Evolutionary conservation across 2,113 vertebrate genomes (phyloP).

Genomic region (Neofelis nebulosa): DNA sequence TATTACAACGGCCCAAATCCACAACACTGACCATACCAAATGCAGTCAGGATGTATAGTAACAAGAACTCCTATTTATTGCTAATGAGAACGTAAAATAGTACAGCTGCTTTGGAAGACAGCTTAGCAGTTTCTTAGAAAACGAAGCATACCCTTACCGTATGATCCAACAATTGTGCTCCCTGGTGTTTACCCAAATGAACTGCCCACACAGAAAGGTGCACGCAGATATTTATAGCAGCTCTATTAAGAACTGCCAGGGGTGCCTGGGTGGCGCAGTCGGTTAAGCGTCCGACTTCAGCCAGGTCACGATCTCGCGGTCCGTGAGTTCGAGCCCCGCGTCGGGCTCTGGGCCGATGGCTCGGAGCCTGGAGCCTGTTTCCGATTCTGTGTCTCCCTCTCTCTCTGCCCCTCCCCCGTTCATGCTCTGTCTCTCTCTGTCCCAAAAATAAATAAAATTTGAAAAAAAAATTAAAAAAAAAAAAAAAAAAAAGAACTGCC

Average conservation of each 20-base stretch:
- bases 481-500: neutral
- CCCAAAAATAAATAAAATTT: no score
- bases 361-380: no score
- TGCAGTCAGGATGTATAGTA: neutral
- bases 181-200: neutral
- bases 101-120: neutral
- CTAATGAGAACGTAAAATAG: neutral
- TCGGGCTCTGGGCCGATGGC: no score
- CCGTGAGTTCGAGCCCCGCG: no score
- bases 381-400: no score
- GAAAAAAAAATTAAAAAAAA: no score
- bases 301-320: no score
- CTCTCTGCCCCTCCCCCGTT: no score
- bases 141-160: neutral
- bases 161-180: neutral
- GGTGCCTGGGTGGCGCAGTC: no score
- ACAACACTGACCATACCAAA: neutral
- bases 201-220: neutral
- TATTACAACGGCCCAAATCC: neutral
- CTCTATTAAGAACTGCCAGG: neutral
- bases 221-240: neutral
- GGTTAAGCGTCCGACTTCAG: no score
- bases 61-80: neutral
- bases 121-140: neutral
- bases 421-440: no score